Conservation (phyloP, 2,797 vertebrate genomes). For the Anguilla obscura region DNA sequence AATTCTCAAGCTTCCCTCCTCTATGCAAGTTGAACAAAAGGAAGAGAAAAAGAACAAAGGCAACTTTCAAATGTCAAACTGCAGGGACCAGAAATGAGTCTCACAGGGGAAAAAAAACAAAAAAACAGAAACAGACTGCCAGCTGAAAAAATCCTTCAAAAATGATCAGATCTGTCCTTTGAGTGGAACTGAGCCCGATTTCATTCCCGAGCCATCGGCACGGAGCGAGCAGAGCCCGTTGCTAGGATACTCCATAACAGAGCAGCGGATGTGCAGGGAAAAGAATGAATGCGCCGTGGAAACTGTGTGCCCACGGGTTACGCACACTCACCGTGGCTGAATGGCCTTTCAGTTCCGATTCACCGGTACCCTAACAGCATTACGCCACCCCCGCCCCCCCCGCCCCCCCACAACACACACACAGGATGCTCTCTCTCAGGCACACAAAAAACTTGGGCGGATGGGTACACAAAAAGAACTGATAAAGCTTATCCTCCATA, state of each 20-base stretch:
- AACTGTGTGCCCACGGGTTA: constrained; percentile 7
- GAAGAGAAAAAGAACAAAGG: neutral
- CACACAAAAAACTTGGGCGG: neutral
- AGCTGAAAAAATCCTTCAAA: constrained; percentile 10
- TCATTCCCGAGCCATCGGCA: neutral
- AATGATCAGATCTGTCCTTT: constrained; percentile 25
- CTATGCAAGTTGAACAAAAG: neutral
- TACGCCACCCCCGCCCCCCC: neutral
- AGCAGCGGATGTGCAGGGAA: neutral
- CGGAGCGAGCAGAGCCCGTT: constrained; percentile 24
- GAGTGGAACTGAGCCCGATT: neutral
- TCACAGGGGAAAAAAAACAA: neutral
- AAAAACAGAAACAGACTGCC: neutral
- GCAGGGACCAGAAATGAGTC: neutral
- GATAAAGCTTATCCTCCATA: constrained; percentile 9
- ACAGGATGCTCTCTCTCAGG: neutral
- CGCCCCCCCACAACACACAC: neutral
- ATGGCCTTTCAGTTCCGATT: neutral
- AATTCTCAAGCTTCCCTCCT: neutral
- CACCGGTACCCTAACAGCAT: neutral
- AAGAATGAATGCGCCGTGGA: neutral
- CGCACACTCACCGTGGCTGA: neutral
- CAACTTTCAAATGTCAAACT: neutral
- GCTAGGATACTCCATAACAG: constrained; percentile 39
- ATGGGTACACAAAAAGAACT: neutral